Evolutionary conservation across 2,888 invertebrate genomes (phyloP), one percentile per base, ranked within the genome.

Genomic region (Leptinotarsa rubiginosa): DNA sequence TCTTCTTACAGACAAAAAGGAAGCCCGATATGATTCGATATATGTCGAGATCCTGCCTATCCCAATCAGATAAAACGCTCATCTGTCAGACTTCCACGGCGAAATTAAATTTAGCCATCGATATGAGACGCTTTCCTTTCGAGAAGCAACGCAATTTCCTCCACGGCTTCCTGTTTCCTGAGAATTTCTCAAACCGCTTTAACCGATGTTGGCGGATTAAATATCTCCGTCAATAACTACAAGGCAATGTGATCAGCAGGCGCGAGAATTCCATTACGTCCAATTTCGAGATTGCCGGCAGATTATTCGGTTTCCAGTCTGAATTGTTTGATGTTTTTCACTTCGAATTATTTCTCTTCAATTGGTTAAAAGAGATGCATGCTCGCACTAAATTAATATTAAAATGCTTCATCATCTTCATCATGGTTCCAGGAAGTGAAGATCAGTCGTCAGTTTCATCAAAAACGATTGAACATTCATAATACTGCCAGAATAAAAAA

Each of bases 161-260:
- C 0, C 41, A 62, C 41, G 62, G 62, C 41, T 62, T 62, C 62
- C 62, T 62, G 25, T 41, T 62, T 62, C 62, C 62, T 31, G 62
- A 15, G 10, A 31, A 41, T 62, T 62, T 62, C 62, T 62, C 62
- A 62, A 4, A 18, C 15, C 41, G 62, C 62, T 62, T 62, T 41
- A 31, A 62, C 62, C 62, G 62, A 62, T 41, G 62, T 62, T n/a
- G 25, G 41, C 62, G 31, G 31, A 41, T 62, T 62, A 41, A 25
- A 62, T 62, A 62, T 62, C 62, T 31, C 62, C 31, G 62, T 62
- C 62, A 41, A 62, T 62, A 62, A 62, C 41, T 41, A 25, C 62
- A n/a, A n/a, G 62, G 16, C 31, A 41, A 62, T 62, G 62, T 41
- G 41, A 41, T 31, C 62, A 41, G 25, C 41, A 62, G 25, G 10